These are phyloP conservation scores for Drosophila birchii DNA, from an alignment of 2,888 invertebrate genomes.

Conservation along the genomic window DNA sequence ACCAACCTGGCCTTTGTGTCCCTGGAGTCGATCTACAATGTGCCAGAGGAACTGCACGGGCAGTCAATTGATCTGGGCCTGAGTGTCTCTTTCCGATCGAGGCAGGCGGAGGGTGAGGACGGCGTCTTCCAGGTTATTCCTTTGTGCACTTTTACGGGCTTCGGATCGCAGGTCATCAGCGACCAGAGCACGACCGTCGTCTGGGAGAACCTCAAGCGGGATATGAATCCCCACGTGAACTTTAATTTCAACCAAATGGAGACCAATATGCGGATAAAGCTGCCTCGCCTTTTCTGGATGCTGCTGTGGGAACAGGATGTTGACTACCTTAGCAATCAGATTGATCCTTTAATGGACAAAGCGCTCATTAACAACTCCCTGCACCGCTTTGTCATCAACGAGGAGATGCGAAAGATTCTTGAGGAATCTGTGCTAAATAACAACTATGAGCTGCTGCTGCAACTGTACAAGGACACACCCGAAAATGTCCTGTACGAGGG, in stretches of 20 bases:
- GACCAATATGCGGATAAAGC: slow-evolving; percentile 47
- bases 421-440: slow-evolving; percentile 60
- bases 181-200: slow-evolving; percentile 53
- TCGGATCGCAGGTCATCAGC: slow-evolving; percentile 54
- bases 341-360: slow-evolving; percentile 51
- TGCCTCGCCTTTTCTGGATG: slow-evolving; percentile 51
- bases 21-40: slow-evolving; percentile 78
- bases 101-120: slow-evolving; percentile 3
- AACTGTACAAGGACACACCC: slow-evolving; percentile 60
- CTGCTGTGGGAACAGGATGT: slow-evolving; percentile 56
- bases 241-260: slow-evolving; percentile 53
- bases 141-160: slow-evolving; percentile 64
- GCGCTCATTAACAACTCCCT: slow-evolving; percentile 76
- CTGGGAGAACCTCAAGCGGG: slow-evolving; percentile 67
- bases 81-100: slow-evolving; percentile 59
- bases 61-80: slow-evolving; percentile 51
- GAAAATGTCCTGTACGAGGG: slow-evolving; percentile 66
- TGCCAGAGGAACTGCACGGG: slow-evolving; percentile 36
- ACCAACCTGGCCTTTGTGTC: slow-evolving; percentile 73
- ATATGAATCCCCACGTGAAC: slow-evolving; percentile 50
- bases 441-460: slow-evolving; percentile 65
- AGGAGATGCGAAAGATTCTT: slow-evolving; percentile 58
- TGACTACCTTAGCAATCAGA: slow-evolving; percentile 50
- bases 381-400: slow-evolving; percentile 73
- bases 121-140: slow-evolving; percentile 36